A percentile compares a stretch with the other conserved stretches of the same genome.
Evolutionary conservation across 2,888 invertebrate species (phyloP).

Genomic region (Neelides folsomi): DNA sequence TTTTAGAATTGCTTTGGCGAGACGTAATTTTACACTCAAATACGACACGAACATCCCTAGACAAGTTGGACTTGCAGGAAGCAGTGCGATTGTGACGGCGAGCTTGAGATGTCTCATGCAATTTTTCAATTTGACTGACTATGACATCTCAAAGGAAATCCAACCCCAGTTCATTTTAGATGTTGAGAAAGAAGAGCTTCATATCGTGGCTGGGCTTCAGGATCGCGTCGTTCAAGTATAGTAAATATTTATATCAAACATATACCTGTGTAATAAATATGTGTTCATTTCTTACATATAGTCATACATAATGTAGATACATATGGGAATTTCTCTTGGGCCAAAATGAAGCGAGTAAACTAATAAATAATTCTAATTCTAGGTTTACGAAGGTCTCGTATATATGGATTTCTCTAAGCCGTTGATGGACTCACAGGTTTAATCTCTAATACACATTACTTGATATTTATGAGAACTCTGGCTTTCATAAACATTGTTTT

Average conservation of each 20-base stretch:
- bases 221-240: conserved; percentile 32
- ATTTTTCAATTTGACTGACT: conserved; percentile 22
- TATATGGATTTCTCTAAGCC: conserved; percentile 29
- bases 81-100: conserved; percentile 30
- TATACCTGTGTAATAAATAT: no score
- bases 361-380: conserved; percentile 1
- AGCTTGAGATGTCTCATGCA: conserved; percentile 27
- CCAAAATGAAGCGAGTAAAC: not conserved
- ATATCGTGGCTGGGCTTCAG: conserved; percentile 31
- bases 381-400: conserved; percentile 31
- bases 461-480: no score
- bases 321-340: no score
- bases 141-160: conserved; percentile 16
- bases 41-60: conserved; percentile 33
- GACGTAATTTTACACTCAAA: conserved; percentile 28
- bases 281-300: no score
- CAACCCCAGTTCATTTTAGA: conserved; percentile 31
- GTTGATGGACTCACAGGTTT: conserved; percentile 14
- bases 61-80: conserved; percentile 33
- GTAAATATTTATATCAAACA: no score
- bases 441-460: no score
- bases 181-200: conserved; percentile 27
- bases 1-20: conserved; percentile 21
- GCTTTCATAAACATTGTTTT: no score
- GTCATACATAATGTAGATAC: no score